Evolutionary conservation across 1,140 invertebrate genomes (phyloP).

Genomic region (Trichonephila clavata): DNA sequence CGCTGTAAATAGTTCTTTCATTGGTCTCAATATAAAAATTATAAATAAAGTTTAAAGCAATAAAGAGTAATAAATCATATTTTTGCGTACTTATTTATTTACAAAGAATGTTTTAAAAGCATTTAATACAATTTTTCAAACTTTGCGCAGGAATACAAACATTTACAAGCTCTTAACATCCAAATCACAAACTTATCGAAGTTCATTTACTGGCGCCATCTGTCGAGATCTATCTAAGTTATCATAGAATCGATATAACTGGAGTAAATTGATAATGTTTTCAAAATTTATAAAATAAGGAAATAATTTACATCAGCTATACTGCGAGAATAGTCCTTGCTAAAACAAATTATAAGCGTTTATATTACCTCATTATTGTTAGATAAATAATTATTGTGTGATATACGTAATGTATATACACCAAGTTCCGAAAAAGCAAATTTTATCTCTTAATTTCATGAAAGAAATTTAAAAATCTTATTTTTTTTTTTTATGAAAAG

Average conservation of each 20-base stretch:
- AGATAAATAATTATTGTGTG: too few relatives aligned
- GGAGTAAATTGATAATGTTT: background rate
- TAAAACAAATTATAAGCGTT: too few relatives aligned
- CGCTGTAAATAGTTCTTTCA: background rate
- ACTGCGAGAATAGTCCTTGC: too few relatives aligned
- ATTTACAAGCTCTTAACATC: background rate
- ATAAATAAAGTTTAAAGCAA: background rate
- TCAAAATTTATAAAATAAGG: background rate
- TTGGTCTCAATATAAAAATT: background rate
- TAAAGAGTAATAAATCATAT: background rate
- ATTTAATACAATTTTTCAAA: background rate
- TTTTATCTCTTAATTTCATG: too few relatives aligned
- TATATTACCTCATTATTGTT: too few relatives aligned
- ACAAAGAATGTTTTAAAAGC: background rate
- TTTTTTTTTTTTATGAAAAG: too few relatives aligned
- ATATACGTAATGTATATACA: too few relatives aligned
- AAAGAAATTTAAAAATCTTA: too few relatives aligned
- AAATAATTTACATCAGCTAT: too few relatives aligned
- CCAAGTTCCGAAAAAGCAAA: too few relatives aligned
- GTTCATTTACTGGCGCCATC: background rate
- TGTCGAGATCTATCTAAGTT: background rate
- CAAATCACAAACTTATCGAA: background rate
- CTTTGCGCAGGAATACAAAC: slow-evolving; percentile 11
- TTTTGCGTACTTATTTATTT: background rate
- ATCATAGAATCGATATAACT: background rate